These are phyloP conservation scores for Helostoma temminkii DNA, from an alignment of 2,797 vertebrate genomes.

Conservation along the genomic window DNA sequence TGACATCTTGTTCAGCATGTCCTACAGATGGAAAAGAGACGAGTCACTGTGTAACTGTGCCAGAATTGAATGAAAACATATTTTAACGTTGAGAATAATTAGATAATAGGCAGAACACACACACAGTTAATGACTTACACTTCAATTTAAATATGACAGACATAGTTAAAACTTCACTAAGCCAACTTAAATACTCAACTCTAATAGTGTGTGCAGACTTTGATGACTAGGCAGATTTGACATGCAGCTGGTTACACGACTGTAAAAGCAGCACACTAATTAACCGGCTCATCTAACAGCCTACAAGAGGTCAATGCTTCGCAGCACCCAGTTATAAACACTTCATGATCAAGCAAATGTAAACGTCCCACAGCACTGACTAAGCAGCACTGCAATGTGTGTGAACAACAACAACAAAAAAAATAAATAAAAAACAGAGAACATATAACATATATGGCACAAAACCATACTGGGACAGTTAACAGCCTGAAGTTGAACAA, in stretches of 20 bases:
- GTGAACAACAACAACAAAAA: slow-evolving; percentile 14
- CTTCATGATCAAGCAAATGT: slow-evolving; percentile 29
- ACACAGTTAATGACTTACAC: slow-evolving; percentile 36
- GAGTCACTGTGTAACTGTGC: slow-evolving; percentile 33
- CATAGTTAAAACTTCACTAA: slow-evolving; percentile 14
- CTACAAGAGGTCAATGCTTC: slow-evolving; percentile 46
- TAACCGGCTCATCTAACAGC: slow-evolving; percentile 63
- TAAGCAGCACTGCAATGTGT: slow-evolving; percentile 15
- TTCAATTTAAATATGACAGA: slow-evolving; percentile 39
- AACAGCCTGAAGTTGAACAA: slow-evolving; percentile 15
- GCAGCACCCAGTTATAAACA: slow-evolving; percentile 15
- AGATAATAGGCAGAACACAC: slow-evolving; percentile 43
- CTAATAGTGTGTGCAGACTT: slow-evolving; percentile 9
- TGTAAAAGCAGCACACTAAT: slow-evolving; percentile 56
- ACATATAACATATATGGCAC: neutral
- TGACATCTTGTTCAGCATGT: neutral
- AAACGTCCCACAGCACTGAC: slow-evolving; percentile 30
- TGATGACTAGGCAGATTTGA: slow-evolving; percentile 42
- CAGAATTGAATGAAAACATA: slow-evolving; percentile 27
- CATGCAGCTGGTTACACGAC: slow-evolving; percentile 55
- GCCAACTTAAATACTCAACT: slow-evolving; percentile 4
- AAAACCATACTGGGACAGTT: slow-evolving; percentile 16
- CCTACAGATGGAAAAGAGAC: slow-evolving; percentile 15
- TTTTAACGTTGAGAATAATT: too few relatives aligned
- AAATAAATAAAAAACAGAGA: slow-evolving; percentile 13